A percentile compares a stretch with the other conserved stretches of the same genome.
Conservation (phyloP, 2,888 invertebrate species). For the Marronus borbonicus region DNA sequence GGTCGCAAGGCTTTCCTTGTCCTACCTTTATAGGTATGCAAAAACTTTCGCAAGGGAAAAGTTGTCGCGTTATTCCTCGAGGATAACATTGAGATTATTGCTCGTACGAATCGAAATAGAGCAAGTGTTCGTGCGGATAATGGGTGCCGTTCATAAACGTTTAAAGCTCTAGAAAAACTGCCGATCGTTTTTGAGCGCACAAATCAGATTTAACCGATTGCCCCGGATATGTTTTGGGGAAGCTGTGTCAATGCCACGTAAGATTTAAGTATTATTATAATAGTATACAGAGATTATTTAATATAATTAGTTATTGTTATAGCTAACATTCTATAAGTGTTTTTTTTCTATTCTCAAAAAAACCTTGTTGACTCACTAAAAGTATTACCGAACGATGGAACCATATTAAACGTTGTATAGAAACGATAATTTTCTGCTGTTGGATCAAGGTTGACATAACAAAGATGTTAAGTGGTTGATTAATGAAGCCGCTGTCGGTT, state of each 20-base stretch:
- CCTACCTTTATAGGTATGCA: no score
- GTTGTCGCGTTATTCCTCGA: background rate
- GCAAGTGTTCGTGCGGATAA: slow-evolving; percentile 1
- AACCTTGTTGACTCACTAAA: no score
- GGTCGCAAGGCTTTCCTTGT: background rate
- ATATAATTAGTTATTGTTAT: no score
- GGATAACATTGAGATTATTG: slow-evolving; percentile 4
- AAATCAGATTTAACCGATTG: slow-evolving; percentile 22
- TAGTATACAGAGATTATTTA: background rate
- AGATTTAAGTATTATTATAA: background rate
- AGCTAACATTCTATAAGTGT: no score
- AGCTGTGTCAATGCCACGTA: background rate
- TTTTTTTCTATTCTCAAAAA: no score
- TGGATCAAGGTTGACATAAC: background rate
- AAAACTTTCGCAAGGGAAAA: background rate
- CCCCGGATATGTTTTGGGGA: background rate
- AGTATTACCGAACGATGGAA: no score
- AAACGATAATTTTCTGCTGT: no score
- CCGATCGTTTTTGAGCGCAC: background rate
- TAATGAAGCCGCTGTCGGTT: slow-evolving; percentile 4
- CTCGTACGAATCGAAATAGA: slow-evolving; percentile 2
- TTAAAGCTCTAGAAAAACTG: background rate
- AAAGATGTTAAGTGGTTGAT: background rate
- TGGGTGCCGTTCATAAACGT: background rate
- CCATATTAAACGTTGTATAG: no score